Percentiles rank a stretch among this genome's conserved stretches.
Conservation (phyloP, 2,888 invertebrate genomes). For the Calliopum simillimum region DNA sequence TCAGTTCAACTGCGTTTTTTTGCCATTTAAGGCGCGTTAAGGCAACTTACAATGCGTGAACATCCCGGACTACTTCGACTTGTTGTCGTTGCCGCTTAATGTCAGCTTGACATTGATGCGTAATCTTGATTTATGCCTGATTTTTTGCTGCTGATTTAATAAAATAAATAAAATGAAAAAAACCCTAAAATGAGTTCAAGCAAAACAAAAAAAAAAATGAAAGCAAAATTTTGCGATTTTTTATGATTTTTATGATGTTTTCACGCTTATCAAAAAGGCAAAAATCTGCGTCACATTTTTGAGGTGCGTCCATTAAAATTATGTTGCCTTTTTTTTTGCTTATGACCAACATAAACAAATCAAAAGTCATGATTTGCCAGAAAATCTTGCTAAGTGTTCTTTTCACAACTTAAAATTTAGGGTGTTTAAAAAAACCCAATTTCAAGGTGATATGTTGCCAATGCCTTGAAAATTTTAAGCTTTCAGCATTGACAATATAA, state of each 20-base stretch:
- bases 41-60: background rate
- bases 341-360: background rate
- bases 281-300: constrained; percentile 11
- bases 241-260: constrained; percentile 12
- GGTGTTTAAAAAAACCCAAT: too few relatives aligned
- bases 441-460: too few relatives aligned
- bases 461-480: too few relatives aligned
- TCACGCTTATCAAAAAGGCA: background rate
- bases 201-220: background rate
- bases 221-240: background rate
- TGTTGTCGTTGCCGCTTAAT: background rate
- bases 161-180: constrained; percentile 1
- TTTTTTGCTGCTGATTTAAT: background rate
- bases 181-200: background rate
- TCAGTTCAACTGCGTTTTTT: constrained; percentile 2
- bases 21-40: constrained; percentile 5
- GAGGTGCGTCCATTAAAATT: constrained; percentile 11
- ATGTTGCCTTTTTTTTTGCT: background rate
- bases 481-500: too few relatives aligned
- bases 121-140: constrained; percentile 6
- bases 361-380: constrained; percentile 1
- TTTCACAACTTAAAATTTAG: too few relatives aligned
- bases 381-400: background rate
- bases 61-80: background rate
- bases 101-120: constrained; percentile 6